Conservation (phyloP, 2,113 vertebrate species). For the Montifringilla adamsi region DNA sequence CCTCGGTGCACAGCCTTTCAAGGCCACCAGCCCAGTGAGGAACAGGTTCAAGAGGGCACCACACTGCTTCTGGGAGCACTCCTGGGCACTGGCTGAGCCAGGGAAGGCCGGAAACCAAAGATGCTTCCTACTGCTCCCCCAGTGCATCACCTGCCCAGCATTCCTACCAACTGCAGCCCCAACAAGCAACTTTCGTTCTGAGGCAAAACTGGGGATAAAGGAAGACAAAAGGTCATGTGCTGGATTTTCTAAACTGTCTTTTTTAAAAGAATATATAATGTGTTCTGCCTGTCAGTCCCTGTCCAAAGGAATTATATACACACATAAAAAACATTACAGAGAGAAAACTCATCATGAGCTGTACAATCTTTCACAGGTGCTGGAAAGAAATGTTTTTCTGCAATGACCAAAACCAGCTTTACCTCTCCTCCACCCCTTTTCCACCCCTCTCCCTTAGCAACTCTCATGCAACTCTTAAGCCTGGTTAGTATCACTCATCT, state of each 20-base stretch:
- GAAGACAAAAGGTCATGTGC: not conserved
- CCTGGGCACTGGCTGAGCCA: not conserved
- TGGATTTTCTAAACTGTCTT: not conserved
- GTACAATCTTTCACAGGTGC: not conserved
- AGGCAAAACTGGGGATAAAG: not conserved
- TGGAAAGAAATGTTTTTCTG: not conserved
- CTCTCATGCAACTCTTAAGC: not conserved
- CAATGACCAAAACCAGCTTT: not conserved
- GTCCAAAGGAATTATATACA: not conserved
- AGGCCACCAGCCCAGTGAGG: not conserved
- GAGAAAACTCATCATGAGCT: not conserved
- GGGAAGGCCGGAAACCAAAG: not conserved
- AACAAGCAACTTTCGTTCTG: not conserved
- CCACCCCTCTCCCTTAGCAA: not conserved
- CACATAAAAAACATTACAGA: not conserved
- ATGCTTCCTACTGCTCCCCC: not conserved
- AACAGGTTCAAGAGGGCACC: not conserved
- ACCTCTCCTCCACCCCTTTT: not conserved
- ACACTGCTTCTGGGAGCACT: fast-evolving
- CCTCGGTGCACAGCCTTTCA: not conserved
- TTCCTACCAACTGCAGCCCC: not conserved
- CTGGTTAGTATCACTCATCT: not conserved
- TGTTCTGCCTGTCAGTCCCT: not conserved
- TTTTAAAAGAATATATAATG: not conserved
- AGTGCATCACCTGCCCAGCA: not conserved